Evolutionary conservation across 2,888 invertebrate species (phyloP).

Genomic region (Aleiodes alternator): DNA sequence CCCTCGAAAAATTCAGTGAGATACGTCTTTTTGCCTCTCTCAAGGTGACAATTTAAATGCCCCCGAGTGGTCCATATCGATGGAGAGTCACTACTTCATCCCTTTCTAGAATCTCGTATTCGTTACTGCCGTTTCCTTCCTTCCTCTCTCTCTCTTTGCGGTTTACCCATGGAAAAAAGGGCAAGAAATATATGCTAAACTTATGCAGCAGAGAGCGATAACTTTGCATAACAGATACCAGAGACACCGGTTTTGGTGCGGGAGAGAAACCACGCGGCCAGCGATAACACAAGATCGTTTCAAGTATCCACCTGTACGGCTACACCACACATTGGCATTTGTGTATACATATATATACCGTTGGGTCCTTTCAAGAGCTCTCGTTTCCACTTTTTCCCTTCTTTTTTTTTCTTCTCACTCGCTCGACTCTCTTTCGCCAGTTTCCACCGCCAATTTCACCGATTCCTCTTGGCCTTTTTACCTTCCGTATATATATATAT

Average conservation of each 20-base stretch:
- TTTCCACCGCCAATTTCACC: slow-evolving; percentile 51
- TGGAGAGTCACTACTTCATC: background rate
- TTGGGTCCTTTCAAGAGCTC: slow-evolving; percentile 35
- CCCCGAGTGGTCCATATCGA: too few species aligned
- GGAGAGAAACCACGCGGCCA: slow-evolving; percentile 65
- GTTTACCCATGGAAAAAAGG: slow-evolving; percentile 57
- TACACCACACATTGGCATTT: slow-evolving; percentile 34
- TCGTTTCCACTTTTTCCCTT: slow-evolving; percentile 32
- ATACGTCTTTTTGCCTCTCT: too few species aligned
- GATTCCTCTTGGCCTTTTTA: slow-evolving; percentile 29
- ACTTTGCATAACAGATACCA: slow-evolving; percentile 66
- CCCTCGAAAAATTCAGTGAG: too few species aligned
- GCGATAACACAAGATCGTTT: slow-evolving; percentile 53
- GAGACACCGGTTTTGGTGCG: slow-evolving; percentile 62
- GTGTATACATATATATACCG: slow-evolving; percentile 38
- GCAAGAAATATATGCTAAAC: slow-evolving; percentile 68
- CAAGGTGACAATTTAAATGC: too few species aligned
- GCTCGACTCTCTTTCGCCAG: slow-evolving; percentile 1
- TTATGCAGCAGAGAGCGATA: slow-evolving; percentile 62
- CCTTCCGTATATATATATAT: slow-evolving; percentile 13
- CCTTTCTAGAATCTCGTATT: background rate
- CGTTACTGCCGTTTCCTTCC: slow-evolving; percentile 30
- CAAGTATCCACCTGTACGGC: slow-evolving; percentile 50
- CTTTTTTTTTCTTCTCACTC: slow-evolving; percentile 37
- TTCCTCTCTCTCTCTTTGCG: slow-evolving; percentile 50